Conservation (phyloP, 2,113 vertebrate species). For the Thinocorus orbignyianus region DNA sequence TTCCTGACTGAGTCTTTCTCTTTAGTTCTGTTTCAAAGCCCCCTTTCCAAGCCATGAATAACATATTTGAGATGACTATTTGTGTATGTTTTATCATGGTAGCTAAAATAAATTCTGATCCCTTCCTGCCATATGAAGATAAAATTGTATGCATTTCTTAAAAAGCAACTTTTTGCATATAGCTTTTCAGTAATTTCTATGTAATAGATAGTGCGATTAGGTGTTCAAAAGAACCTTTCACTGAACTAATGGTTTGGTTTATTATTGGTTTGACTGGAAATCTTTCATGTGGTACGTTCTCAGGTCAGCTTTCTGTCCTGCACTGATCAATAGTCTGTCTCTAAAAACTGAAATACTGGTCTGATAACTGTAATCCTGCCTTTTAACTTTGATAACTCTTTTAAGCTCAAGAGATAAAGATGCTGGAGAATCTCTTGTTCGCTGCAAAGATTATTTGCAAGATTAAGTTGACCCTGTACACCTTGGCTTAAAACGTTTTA, state of each 20-base stretch:
- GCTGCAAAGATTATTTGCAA: conserved; percentile 60
- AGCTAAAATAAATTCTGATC: background rate
- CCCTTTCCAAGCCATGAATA: background rate
- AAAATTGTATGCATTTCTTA: background rate
- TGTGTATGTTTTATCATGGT: background rate
- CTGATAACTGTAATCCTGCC: conserved; percentile 50
- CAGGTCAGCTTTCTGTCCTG: background rate
- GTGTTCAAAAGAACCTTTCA: background rate
- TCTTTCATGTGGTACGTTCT: background rate
- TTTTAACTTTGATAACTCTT: conserved; percentile 53
- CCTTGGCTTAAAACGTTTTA: conserved; percentile 17
- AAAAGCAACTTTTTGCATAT: background rate
- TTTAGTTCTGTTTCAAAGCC: background rate
- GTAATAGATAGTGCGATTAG: background rate
- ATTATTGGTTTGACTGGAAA: background rate
- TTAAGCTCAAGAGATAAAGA: conserved; percentile 15
- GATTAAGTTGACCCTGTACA: conserved; percentile 56
- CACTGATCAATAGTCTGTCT: conserved; percentile 7
- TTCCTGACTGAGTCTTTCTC: background rate
- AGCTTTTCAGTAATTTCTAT: background rate
- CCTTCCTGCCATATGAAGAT: background rate
- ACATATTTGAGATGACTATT: background rate
- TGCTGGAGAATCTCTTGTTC: conserved; percentile 18
- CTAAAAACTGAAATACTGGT: conserved; percentile 24
- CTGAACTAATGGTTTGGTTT: background rate